Conservation (phyloP, 2,888 invertebrate species). For the Oxycera nigricornis region DNA sequence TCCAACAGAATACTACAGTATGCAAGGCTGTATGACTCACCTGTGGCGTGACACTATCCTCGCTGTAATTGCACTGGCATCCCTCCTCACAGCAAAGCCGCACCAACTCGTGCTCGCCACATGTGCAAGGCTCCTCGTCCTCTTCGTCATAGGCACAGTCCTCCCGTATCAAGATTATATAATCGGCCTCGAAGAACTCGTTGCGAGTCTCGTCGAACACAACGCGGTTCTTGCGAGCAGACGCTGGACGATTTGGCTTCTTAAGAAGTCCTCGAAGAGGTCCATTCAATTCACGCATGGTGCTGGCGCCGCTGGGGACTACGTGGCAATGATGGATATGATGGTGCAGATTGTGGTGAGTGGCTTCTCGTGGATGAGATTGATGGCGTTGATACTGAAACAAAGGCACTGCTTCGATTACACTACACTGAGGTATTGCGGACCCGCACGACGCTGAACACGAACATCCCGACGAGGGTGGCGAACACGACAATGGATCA, state of each 20-base stretch:
- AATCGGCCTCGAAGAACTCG: slow-evolving; percentile 91
- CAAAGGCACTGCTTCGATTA: slow-evolving; percentile 58
- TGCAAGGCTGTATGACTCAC: slow-evolving; percentile 52
- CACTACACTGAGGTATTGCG: slow-evolving; percentile 57
- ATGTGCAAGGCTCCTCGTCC: slow-evolving; percentile 76
- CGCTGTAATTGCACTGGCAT: slow-evolving; percentile 67
- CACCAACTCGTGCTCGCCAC: slow-evolving; percentile 72
- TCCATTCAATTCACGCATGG: slow-evolving; percentile 62
- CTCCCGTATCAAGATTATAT: slow-evolving; percentile 88
- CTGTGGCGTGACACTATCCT: slow-evolving; percentile 60
- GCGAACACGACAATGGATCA: slow-evolving; percentile 37
- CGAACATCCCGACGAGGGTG: slow-evolving; percentile 55
- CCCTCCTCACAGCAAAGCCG: slow-evolving; percentile 73
- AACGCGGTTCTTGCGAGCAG: slow-evolving; percentile 77
- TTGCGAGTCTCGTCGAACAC: slow-evolving; percentile 89
- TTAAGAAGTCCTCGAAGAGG: slow-evolving; percentile 68
- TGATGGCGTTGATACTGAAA: slow-evolving; percentile 1
- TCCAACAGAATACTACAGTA: no score
- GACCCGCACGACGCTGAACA: slow-evolving; percentile 64
- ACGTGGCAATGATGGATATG: slow-evolving; percentile 17
- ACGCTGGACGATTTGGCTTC: slow-evolving; percentile 73
- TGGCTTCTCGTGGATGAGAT: background rate
- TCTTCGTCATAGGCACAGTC: slow-evolving; percentile 87
- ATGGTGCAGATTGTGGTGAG: background rate
- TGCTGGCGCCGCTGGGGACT: background rate